Evolutionary conservation across 2,797 vertebrate species (phyloP).

Genomic region (Smutsia gigantea): DNA sequence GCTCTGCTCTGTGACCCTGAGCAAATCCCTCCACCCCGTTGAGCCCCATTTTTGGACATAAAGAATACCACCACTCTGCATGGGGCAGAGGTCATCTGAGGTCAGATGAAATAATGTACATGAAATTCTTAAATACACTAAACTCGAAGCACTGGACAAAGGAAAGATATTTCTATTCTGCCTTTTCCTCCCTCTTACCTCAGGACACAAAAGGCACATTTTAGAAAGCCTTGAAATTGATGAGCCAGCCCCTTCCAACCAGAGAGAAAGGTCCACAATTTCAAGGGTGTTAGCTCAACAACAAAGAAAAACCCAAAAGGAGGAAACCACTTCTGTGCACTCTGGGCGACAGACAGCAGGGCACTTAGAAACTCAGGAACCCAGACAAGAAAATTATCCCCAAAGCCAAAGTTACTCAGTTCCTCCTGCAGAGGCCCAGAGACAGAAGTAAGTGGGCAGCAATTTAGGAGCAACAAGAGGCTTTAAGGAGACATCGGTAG

Average conservation of each 20-base stretch:
- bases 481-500: constrained; percentile 57
- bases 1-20: not conserved
- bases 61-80: not conserved
- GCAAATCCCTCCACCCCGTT: not conserved
- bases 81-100: not conserved
- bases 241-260: not conserved
- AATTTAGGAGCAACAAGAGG: constrained; percentile 49
- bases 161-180: not conserved
- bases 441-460: constrained; percentile 50
- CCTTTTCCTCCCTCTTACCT: not conserved
- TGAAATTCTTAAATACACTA: not conserved
- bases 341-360: not conserved
- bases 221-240: not conserved
- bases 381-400: not conserved
- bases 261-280: not conserved
- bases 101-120: not conserved
- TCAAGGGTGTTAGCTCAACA: not conserved
- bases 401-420: not conserved
- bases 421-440: constrained; percentile 51
- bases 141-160: not conserved
- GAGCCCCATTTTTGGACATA: not conserved
- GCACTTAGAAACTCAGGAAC: not conserved
- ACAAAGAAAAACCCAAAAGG: not conserved
- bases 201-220: not conserved
- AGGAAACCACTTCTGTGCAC: not conserved